Evolutionary conservation across 1,140 invertebrate species (phyloP), one percentile per base, ranked within the genome.

Genomic region (Amphibalanus amphitrite): DNA sequence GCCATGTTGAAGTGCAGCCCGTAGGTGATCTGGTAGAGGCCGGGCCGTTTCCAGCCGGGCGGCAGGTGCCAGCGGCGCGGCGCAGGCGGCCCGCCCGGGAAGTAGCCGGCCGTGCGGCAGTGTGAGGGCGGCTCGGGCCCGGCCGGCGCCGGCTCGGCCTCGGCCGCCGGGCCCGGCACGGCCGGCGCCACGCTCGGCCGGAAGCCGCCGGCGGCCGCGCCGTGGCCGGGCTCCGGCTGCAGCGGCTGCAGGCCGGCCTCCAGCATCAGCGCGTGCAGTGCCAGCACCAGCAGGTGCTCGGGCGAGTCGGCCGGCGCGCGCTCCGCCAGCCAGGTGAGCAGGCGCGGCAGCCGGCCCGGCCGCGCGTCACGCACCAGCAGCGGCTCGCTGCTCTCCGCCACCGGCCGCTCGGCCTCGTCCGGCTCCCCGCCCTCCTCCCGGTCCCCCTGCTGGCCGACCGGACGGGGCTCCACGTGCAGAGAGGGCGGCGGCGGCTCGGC

Each of bases 201-300:
- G 65, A 26, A 67, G 17, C 28, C 65, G 28, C 28, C 65, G 8
- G 65, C 47, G 13, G 65, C 65, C 10, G 4, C 65, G 64, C 26
- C 65, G 26, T 13, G 23, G 26, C 65, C n/a, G 3, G n/a, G 65
- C 28, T 23, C 65, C 65, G n/a, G 65, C 65, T 25, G 65, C 23
- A 28, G 10, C 65, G 65, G 65, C 65, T 28, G 65, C 65, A 67
- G 65, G 17, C 65, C 65, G 26, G 65, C 28, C 65, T 67, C 65
- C 28, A 67, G 23, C 65, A 67, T 26, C 10, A 67, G 65, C 65
- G 65, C 65, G 65, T 67, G 65, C 65, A 67, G 65, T 8, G 65
- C 65, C 26, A 28, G n/a, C 26, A 28, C n/a, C 26, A 67, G 8
- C 29, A 33, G 69, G n/a, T 67, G 65, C 10, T 28, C 28, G 3